Base-by-base conservation (phyloP, 2,797 vertebrate species). In the Vipera ursinii region DNA sequence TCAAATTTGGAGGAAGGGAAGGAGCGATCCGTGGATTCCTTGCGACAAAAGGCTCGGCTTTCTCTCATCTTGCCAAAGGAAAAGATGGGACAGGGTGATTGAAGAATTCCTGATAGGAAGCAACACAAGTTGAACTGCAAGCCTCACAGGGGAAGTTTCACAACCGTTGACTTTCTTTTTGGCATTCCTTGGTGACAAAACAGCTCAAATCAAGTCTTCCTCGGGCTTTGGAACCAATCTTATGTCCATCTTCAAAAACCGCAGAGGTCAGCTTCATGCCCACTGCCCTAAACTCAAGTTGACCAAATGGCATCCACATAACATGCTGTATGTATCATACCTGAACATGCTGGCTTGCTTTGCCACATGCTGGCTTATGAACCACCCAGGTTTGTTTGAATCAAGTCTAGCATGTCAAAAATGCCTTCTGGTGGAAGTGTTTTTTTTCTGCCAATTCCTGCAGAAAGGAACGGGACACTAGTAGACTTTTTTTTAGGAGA, bases 101-200 rank as follows among this genome's bases (percentile, higher is more conserved):
- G 12, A 56, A 0, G 6, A 60, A 86, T 78, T 32, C 85, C 24
- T 10, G 17, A 26, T 13, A 56, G n/a, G 10, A 4, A 53, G 26
- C 51, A 86, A 93, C 93, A 90, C 0, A 9, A 92, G 53, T 20
- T 44, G 7, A 90, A 85, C 0, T 2, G 1, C 44, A 8, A 9
- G 65, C 32, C 65, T 0, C 0, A 0, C 28, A 55, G 4, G 13
- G 4, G 5, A 6, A 7, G 4, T 22, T 1, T 38, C n/a, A 20
- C 2, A 3, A 0, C 51, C 26, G 10, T 51, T 86, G 26, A 38
- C 15, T 61, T 10, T 92, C 88, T 87, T 53, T 5, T 13, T 44
- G 4, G 2, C 0, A 2, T 6, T 90, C 56, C 3, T 92, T n/a
- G 0, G 4, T 4, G 3, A 9, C 13, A 63, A 44, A n/a, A 0